These are phyloP conservation scores for Ladona fulva DNA, from an alignment of 1,140 invertebrate species.

Conservation along the genomic window DNA sequence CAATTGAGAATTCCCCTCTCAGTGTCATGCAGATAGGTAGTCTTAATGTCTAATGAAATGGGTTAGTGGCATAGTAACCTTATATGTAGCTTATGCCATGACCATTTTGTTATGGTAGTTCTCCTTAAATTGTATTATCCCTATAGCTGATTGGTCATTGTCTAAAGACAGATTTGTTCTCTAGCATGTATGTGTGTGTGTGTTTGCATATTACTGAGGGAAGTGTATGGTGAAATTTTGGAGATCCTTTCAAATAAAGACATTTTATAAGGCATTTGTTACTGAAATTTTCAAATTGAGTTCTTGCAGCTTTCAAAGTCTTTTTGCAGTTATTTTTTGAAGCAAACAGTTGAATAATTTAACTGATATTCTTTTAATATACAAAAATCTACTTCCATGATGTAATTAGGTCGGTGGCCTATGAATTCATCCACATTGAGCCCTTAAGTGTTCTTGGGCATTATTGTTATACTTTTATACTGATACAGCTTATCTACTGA, in stretches of 20 bases:
- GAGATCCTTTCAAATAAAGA: neutral
- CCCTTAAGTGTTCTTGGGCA: neutral
- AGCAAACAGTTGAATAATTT: neutral
- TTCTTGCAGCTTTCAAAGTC: neutral
- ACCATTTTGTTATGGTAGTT: neutral
- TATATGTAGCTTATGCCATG: neutral
- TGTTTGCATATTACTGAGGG: neutral
- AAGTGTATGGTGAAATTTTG: neutral
- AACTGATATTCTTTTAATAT: neutral
- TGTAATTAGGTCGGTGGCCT: neutral
- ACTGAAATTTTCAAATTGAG: neutral
- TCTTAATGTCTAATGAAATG: neutral
- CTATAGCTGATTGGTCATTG: no score
- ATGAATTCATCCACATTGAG: neutral
- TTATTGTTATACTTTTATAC: slow-evolving; percentile 7
- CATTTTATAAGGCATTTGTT: neutral
- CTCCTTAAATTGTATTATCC: no score
- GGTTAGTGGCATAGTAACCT: neutral
- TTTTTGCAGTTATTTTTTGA: neutral
- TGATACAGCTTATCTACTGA: neutral
- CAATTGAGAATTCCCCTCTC: no score
- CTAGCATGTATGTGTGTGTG: neutral
- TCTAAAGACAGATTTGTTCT: neutral
- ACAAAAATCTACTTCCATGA: neutral
- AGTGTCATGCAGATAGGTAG: neutral